Evolutionary conservation across 2,113 vertebrate genomes (phyloP).

Genomic region (Scomber colias): DNA sequence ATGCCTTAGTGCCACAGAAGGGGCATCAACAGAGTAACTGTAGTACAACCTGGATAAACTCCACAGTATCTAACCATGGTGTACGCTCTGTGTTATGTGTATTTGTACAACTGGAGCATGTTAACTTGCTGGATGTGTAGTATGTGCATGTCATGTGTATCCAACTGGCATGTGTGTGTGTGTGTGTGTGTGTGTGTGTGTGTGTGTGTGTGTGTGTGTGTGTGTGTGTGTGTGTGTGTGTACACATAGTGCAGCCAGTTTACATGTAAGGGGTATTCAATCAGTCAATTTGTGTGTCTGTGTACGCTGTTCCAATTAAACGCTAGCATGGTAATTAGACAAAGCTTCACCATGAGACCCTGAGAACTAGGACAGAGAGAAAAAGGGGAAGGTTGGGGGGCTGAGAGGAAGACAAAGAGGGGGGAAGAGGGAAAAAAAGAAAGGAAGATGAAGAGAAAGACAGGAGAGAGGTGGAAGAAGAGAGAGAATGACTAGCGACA

Average conservation of each 20-base stretch:
- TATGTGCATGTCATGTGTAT: constrained; percentile 46
- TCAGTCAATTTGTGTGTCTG: constrained; percentile 73
- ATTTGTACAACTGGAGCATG: constrained; percentile 79
- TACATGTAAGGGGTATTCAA: constrained; percentile 56
- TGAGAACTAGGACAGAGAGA: constrained; percentile 77
- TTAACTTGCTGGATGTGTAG: constrained; percentile 73
- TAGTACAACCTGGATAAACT: constrained; percentile 71
- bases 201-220: constrained; percentile 15
- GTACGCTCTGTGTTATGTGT: constrained; percentile 62
- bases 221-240: constrained; percentile 34
- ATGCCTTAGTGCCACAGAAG: constrained; percentile 65
- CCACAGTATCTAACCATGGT: constrained; percentile 64
- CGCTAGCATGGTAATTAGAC: constrained; percentile 79
- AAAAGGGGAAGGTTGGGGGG: constrained; percentile 3
- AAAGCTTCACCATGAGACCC: constrained; percentile 81
- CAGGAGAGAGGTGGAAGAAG: constrained; percentile 16
- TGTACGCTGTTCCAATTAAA: constrained; percentile 80
- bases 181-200: constrained; percentile 1
- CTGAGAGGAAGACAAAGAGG: constrained; percentile 52
- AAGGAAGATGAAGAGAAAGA: constrained; percentile 29
- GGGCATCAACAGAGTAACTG: constrained; percentile 62
- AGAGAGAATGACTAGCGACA: background rate
- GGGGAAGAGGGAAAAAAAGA: constrained; percentile 14
- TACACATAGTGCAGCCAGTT: constrained; percentile 45
- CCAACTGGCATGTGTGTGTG: constrained; percentile 39